Evolutionary conservation across 2,888 invertebrate species (phyloP), one percentile per base, ranked within the genome.

Genomic region (Sepioteuthis lessoniana): DNA sequence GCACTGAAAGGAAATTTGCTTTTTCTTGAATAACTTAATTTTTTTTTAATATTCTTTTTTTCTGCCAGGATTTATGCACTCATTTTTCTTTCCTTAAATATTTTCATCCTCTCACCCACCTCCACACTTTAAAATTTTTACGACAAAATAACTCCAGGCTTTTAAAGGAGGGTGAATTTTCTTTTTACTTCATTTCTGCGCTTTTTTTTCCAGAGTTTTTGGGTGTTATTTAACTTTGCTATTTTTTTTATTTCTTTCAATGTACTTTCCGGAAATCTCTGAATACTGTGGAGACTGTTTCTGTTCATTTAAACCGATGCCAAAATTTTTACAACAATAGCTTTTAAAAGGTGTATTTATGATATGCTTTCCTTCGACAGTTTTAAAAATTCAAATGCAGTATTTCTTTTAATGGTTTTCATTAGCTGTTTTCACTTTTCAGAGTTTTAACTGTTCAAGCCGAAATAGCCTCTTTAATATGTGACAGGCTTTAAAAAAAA

Each of bases 131-230:
- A 76, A 76, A 35, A 76, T 10, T 76, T 76, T 76, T n/a, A n/a
- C 76, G n/a, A n/a, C 76, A 76, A 76, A 76, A 76, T 76, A n/a
- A n/a, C n/a, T 76, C n/a, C 76, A n/a, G 76, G n/a, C 76, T 76
- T 76, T 76, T 76, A 76, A 76, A 76, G 35, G 16, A 76, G 35
- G 76, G 35, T 76, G 76, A 76, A 76, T 76, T 76, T 76, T 76
- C n/a, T 13, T n/a, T 35, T 7, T n/a, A n/a, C 76, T 35, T 76
- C n/a, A n/a, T 35, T 76, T 76, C 25, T 35, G 10, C 16, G 2
- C 13, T 13, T 35, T 76, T 76, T 76, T 76, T 31, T 5, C n/a
- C n/a, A n/a, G n/a, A n/a, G 31, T 76, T 31, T 31, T 31, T 31
- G 28, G 42, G 42, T 42, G 7, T 42, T 42, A 5, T 42, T 42